Evolutionary conservation across 2,113 vertebrate species (phyloP), one percentile per base, ranked within the genome.

Genomic region (Aegithalos caudatus): DNA sequence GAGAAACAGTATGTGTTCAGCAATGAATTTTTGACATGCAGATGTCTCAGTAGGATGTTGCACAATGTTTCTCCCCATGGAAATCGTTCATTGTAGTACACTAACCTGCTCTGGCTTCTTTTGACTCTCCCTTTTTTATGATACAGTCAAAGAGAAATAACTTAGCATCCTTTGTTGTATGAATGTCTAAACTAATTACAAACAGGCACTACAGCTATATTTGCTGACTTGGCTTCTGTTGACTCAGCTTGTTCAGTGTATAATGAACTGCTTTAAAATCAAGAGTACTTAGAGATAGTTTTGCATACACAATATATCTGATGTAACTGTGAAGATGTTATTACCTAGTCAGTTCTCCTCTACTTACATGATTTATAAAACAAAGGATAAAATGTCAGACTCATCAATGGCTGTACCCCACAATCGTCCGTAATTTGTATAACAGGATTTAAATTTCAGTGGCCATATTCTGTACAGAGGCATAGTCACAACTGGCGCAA

Each of bases 31-130:
- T 84, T 84, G 37, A 38, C 67, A 11, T 57, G 69, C 44, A 70
- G n/a, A 9, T 84, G 47, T 70, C 61, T 78, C 73, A 64, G 80
- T 22, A 76, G 33, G 21, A 19, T 14, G 47, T 73, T 82, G 50
- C 58, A 62, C 54, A 70, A 65, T 13, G 69, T 31, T 95, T 64
- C 40, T 94, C 79, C 66, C 72, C 27, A 11, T 47, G 76, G 85
- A 95, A 93, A 85, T 82, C 17, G 78, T 54, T 86, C 16, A 3
- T 0, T 73, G 66, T 56, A 81, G 38, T 78, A 57, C 69, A 79
- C 47, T 66, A 94, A 94, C 66, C 73, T 85, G 48, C 84, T 56
- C 76, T 76, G 83, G 15, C 53, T 97, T 86, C 90, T 94, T 86
- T 85, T 83, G 66, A 83, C 47, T 91, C 83, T 96, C 31, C 29